A percentile compares a stretch with the other conserved stretches of the same genome.
These are phyloP conservation scores for Microplitis mediator DNA, from an alignment of 1,140 invertebrate species.

Conservation along the genomic window DNA sequence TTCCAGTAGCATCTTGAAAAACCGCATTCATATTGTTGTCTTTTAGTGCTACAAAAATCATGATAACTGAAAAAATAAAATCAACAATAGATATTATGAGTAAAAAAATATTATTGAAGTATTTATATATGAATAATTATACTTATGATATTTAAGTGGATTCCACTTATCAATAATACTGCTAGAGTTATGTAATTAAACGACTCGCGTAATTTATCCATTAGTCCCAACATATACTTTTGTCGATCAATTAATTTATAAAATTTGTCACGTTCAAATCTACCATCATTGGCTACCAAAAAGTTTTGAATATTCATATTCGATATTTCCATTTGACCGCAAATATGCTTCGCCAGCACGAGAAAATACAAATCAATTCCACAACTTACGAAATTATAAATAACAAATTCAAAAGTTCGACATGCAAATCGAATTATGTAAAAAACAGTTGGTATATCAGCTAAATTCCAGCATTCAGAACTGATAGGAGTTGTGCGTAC, in stretches of 20 bases:
- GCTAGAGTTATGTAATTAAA: no score
- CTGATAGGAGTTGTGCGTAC: background rate
- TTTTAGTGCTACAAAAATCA: no score
- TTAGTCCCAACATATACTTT: background rate
- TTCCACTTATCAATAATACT: no score
- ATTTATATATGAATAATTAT: no score
- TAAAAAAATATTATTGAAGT: no score
- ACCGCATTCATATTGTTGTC: no score
- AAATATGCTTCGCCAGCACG: background rate
- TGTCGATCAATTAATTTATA: background rate
- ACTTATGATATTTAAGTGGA: no score
- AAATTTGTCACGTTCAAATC: background rate
- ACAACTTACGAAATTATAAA: background rate
- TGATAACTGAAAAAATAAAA: no score
- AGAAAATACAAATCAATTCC: background rate
- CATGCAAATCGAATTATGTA: no score
- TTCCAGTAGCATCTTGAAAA: no score
- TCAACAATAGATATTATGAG: no score
- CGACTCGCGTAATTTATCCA: background rate
- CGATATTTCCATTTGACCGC: background rate
- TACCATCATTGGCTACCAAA: background rate
- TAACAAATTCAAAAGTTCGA: no score
- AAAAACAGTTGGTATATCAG: background rate
- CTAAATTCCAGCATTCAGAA: background rate
- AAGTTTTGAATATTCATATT: background rate